These are phyloP conservation scores for Tethya wilhelma DNA, from an alignment of 37 sponge, comb jelly and placozoan genomes.

Conservation along the genomic window DNA sequence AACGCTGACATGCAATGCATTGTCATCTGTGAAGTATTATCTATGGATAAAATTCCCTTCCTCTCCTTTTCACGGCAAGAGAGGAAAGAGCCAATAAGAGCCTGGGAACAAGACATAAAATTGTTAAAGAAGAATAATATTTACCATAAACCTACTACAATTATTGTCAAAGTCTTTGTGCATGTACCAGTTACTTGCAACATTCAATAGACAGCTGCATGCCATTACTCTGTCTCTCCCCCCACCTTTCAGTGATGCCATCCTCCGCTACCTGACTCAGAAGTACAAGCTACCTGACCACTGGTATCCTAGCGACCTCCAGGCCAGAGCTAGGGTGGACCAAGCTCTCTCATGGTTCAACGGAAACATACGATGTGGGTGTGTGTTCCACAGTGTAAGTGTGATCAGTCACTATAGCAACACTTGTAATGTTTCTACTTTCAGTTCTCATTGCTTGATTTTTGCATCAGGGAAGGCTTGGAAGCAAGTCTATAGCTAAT, in stretches of 20 bases:
- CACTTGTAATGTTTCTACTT: too few relatives aligned
- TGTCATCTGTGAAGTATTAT: too few relatives aligned
- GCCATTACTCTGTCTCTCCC: neutral
- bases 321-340: constrained; percentile 55
- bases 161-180: neutral
- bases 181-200: neutral
- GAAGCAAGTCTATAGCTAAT: too few relatives aligned
- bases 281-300: constrained; percentile 71
- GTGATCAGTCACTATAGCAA: too few relatives aligned
- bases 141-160: neutral
- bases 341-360: constrained; percentile 72
- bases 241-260: constrained; percentile 54
- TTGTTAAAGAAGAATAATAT: too few relatives aligned
- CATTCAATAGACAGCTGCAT: neutral
- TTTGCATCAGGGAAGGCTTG: too few relatives aligned
- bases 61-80: too few relatives aligned
- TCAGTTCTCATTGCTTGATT: too few relatives aligned
- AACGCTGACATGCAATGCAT: neutral
- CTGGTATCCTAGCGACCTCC: constrained; percentile 76
- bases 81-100: too few relatives aligned
- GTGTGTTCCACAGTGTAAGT: constrained; percentile 56
- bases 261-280: constrained; percentile 57
- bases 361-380: constrained; percentile 57
- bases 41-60: too few relatives aligned
- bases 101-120: too few relatives aligned